phyloP scores from a whole-genome alignment of 2,113 vertebrate genomes.

The Pterocles orientalis region DNA sequence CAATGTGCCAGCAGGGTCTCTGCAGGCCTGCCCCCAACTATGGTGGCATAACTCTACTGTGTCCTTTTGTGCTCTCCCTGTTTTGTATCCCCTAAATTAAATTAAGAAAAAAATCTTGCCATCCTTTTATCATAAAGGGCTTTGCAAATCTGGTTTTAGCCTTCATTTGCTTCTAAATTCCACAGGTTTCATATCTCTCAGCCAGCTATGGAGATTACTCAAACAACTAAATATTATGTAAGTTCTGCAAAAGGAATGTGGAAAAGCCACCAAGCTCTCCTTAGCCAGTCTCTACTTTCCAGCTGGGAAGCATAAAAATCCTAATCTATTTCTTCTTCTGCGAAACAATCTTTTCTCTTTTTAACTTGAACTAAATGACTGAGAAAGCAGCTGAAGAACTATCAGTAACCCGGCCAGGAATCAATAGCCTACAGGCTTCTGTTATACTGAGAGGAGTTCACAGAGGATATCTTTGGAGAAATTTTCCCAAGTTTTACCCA shows the following conservation, averaged over 20 bases:
- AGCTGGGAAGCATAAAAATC: neutral
- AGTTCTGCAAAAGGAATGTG: neutral
- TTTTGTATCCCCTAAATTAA: neutral
- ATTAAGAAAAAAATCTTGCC: neutral
- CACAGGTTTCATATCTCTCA: neutral
- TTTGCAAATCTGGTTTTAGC: neutral
- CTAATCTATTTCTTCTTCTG: neutral
- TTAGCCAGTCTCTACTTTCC: neutral
- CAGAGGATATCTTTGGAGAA: neutral
- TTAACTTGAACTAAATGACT: neutral
- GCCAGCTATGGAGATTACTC: neutral
- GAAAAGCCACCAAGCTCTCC: neutral
- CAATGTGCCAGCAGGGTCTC: neutral
- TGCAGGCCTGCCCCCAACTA: neutral
- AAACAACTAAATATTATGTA: neutral
- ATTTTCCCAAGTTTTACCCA: neutral
- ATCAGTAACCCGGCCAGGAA: neutral
- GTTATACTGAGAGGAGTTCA: neutral
- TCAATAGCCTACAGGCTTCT: neutral
- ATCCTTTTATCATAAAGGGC: neutral
- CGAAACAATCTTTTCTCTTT: neutral
- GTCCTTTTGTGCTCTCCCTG: neutral
- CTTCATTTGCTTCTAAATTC: conserved; percentile 2
- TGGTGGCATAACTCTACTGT: neutral
- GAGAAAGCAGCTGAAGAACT: neutral